Evolutionary conservation across 2,888 invertebrate genomes (phyloP).

Genomic region (Spisula subtruncata): DNA sequence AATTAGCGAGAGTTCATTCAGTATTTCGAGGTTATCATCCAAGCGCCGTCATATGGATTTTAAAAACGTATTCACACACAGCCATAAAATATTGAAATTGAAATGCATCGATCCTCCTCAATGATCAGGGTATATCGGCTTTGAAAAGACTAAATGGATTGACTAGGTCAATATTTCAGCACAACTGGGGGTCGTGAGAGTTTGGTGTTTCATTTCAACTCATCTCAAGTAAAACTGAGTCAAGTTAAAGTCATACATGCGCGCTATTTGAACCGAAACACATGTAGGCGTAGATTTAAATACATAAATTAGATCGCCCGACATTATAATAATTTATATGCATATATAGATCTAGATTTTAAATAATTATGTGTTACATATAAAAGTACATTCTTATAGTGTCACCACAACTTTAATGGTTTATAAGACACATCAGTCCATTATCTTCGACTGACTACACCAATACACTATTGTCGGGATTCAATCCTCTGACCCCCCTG

Average conservation of each 20-base stretch:
- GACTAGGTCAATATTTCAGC: neutral
- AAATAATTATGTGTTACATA: too few relatives aligned
- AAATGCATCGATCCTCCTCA: neutral
- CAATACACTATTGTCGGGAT: too few relatives aligned
- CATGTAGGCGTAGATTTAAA: too few relatives aligned
- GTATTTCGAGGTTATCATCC: neutral
- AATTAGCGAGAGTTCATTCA: neutral
- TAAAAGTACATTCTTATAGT: too few relatives aligned
- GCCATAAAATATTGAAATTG: neutral
- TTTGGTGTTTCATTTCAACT: neutral
- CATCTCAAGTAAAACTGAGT: neutral
- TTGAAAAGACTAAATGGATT: constrained; percentile 15
- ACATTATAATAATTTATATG: too few relatives aligned
- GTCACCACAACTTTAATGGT: too few relatives aligned
- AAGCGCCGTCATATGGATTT: neutral
- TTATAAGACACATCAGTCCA: too few relatives aligned
- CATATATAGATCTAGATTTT: too few relatives aligned
- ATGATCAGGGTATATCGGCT: neutral
- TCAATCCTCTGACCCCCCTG: too few relatives aligned
- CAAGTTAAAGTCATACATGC: neutral
- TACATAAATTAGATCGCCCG: too few relatives aligned
- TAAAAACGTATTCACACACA: neutral
- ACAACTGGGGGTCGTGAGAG: neutral
- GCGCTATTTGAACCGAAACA: too few relatives aligned
- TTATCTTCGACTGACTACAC: too few relatives aligned